Conservation (phyloP, 1,140 invertebrate genomes). For the Plectrocnemia conspersa region DNA sequence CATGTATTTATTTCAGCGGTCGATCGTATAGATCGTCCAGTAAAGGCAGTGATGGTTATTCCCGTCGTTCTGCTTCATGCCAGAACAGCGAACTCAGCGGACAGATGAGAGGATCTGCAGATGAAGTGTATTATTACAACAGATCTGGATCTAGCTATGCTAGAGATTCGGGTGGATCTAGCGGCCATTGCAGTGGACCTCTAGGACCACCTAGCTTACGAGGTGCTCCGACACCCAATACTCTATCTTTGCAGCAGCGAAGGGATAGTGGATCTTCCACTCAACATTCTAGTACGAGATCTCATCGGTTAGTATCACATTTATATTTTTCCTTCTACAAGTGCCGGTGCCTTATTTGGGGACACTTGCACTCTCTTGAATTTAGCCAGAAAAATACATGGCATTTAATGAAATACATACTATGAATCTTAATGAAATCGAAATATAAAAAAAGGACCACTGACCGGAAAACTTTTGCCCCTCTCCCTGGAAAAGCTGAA, state of each 20-base stretch:
- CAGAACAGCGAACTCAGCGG: constrained; percentile 28
- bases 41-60: constrained; percentile 30
- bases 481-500: too few species aligned
- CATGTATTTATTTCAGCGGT: constrained; percentile 23
- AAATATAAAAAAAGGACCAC: too few species aligned
- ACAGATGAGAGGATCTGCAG: constrained; percentile 21
- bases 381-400: too few species aligned
- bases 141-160: constrained; percentile 55
- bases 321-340: too few species aligned
- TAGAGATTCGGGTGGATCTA: constrained; percentile 70
- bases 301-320: constrained; percentile 24
- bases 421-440: too few species aligned
- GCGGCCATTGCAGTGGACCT: constrained; percentile 72
- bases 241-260: constrained; percentile 33
- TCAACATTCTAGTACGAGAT: constrained; percentile 30
- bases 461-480: too few species aligned
- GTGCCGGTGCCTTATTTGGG: too few species aligned
- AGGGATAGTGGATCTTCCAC: constrained; percentile 63
- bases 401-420: too few species aligned
- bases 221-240: constrained; percentile 36
- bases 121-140: constrained; percentile 32
- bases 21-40: constrained; percentile 31
- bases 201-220: constrained; percentile 65
- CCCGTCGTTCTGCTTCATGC: constrained; percentile 27
- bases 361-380: too few species aligned